A percentile compares a stretch with the other conserved stretches of the same genome.
Evolutionary conservation across 1,140 invertebrate species (phyloP).

Genomic region (Yoshiicerus persimilis): DNA sequence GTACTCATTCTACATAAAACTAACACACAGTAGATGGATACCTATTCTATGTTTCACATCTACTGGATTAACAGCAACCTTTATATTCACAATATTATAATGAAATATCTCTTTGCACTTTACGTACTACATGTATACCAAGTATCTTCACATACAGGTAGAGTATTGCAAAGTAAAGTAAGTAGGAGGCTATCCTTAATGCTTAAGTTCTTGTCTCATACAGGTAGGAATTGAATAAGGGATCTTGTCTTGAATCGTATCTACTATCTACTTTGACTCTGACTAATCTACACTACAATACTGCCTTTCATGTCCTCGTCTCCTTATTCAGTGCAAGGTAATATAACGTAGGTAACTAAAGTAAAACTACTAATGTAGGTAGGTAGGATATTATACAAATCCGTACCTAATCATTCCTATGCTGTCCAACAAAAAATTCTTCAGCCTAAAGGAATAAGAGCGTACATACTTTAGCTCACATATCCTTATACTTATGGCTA

Average conservation of each 20-base stretch:
- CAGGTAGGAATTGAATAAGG: slow-evolving; percentile 11
- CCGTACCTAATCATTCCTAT: neutral
- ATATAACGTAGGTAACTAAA: neutral
- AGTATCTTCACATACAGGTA: neutral
- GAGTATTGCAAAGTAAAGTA: neutral
- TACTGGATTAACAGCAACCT: neutral
- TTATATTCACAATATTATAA: neutral
- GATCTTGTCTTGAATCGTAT: neutral
- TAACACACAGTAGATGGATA: neutral
- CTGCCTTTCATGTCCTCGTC: neutral
- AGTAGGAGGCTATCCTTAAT: neutral
- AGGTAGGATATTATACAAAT: neutral
- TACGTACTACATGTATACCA: neutral
- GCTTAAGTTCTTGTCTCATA: neutral
- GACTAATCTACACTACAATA: neutral
- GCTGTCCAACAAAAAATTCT: neutral
- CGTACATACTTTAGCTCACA: neutral
- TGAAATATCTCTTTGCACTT: neutral
- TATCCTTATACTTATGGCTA: too few relatives aligned
- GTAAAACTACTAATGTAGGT: neutral
- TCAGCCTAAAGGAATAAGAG: neutral
- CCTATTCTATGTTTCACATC: neutral
- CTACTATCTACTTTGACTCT: neutral
- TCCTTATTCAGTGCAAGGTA: slow-evolving; percentile 22
- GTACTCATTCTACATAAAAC: too few relatives aligned